phyloP scores from a whole-genome alignment of 2,888 invertebrate species.

The Gymnosoma rotundatum region DNA sequence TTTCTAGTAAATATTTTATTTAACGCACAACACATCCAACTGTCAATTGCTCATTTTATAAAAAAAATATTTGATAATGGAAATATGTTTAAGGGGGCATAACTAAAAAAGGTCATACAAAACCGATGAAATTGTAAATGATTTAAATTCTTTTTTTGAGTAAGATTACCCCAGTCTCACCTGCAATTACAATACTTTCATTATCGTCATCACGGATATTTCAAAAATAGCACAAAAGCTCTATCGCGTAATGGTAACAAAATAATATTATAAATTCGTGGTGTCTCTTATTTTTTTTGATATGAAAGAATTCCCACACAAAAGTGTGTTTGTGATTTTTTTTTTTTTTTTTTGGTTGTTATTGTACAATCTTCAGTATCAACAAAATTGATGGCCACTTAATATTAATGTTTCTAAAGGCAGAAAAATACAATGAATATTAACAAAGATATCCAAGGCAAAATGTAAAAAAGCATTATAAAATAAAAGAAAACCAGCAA shows the following conservation, averaged over 20 bases:
- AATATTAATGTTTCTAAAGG: conserved; percentile 49
- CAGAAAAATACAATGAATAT: conserved; percentile 7
- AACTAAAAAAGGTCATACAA: background rate
- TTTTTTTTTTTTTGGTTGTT: background rate
- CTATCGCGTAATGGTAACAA: background rate
- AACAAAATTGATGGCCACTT: conserved; percentile 66
- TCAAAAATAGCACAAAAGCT: conserved; percentile 24
- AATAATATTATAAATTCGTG: conserved; percentile 22
- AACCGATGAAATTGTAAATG: background rate
- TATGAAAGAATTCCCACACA: conserved; percentile 10
- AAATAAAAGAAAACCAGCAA: conserved; percentile 42
- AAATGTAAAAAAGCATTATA: conserved; percentile 34
- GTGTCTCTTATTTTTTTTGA: conserved; percentile 10
- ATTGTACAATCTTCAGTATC: conserved; percentile 56
- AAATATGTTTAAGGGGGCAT: background rate
- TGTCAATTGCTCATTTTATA: too few relatives aligned
- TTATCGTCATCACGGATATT: background rate
- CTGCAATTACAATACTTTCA: background rate
- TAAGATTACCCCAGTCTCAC: background rate
- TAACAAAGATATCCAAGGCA: conserved; percentile 24
- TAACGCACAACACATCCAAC: too few relatives aligned
- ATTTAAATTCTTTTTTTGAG: background rate
- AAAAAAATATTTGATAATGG: too few relatives aligned
- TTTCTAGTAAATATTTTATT: too few relatives aligned
- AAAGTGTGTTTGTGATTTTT: conserved; percentile 10